phyloP scores from a whole-genome alignment of 2,113 vertebrate genomes.

The Riparia riparia region DNA sequence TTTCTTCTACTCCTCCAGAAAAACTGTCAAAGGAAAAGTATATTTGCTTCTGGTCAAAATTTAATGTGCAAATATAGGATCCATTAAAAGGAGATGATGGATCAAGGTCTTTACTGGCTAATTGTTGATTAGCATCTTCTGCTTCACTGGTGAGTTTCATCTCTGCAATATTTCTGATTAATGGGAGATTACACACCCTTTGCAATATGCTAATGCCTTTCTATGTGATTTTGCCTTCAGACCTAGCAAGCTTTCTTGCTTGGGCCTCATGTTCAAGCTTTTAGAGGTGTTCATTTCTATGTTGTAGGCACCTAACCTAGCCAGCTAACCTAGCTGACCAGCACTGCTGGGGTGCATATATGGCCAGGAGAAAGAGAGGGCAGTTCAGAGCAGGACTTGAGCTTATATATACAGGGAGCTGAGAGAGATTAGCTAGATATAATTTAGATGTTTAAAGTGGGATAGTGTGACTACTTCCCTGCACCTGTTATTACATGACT shows the following conservation, averaged over 20 bases:
- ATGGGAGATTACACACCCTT: neutral
- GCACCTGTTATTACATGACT: slow-evolving; percentile 64
- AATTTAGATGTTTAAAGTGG: slow-evolving; percentile 39
- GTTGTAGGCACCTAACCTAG: neutral
- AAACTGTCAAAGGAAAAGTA: neutral
- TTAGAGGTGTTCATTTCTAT: neutral
- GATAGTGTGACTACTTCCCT: slow-evolving; percentile 41
- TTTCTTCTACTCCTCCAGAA: neutral
- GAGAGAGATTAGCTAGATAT: slow-evolving; percentile 43
- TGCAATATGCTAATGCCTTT: fast-evolving
- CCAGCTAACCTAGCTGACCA: neutral
- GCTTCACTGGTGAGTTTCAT: neutral
- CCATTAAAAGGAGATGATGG: neutral
- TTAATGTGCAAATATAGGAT: neutral
- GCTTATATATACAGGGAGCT: neutral
- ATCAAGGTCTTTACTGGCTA: neutral
- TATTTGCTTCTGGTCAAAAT: neutral
- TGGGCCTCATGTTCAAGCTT: neutral
- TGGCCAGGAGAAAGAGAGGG: neutral
- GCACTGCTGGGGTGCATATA: neutral
- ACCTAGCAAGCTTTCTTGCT: neutral
- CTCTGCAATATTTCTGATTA: neutral
- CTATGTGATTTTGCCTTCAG: neutral
- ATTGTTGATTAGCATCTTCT: neutral
- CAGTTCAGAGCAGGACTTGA: neutral